A percentile compares a stretch with the other conserved stretches of the same genome.
These are phyloP conservation scores for Neosalanx taihuensis DNA, from an alignment of 2,797 vertebrate species.

Conservation along the genomic window DNA sequence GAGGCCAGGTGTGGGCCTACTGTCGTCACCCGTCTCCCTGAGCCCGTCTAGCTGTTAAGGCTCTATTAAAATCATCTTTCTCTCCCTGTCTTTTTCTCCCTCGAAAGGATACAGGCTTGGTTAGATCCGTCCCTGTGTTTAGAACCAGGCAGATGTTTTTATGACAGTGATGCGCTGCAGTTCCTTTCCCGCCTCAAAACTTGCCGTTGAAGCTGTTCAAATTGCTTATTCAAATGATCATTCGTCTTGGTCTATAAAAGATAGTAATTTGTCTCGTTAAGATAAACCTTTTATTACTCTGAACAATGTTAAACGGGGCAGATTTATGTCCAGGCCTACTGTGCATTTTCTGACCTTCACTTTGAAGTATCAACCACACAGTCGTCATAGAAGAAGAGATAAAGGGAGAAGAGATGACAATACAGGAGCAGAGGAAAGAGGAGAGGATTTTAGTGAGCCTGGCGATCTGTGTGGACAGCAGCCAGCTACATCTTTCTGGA, in stretches of 20 bases:
- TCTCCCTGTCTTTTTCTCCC: slow-evolving; percentile 24
- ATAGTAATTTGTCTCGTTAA: too few relatives aligned
- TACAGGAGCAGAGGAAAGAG: background rate
- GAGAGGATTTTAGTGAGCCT: background rate
- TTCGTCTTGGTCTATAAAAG: too few relatives aligned
- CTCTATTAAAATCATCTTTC: slow-evolving; percentile 50
- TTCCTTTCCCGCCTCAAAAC: slow-evolving; percentile 36
- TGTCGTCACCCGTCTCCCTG: slow-evolving; percentile 24
- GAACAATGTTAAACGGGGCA: too few relatives aligned
- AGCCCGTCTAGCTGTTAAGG: slow-evolving; percentile 33
- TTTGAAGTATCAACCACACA: too few relatives aligned
- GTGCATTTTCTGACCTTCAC: too few relatives aligned
- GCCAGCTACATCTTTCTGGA: slow-evolving; percentile 45
- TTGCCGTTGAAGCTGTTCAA: too few relatives aligned
- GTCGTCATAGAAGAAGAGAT: slow-evolving; percentile 42
- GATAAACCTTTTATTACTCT: too few relatives aligned
- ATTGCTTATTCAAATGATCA: too few relatives aligned
- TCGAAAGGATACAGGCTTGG: too few relatives aligned
- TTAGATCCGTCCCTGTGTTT: too few relatives aligned
- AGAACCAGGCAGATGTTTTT: slow-evolving; percentile 10
- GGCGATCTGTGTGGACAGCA: slow-evolving; percentile 39
- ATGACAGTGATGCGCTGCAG: slow-evolving; percentile 35
- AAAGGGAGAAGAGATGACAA: background rate
- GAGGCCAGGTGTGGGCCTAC: slow-evolving; percentile 21
- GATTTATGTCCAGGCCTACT: too few relatives aligned